Percentiles rank a stretch among this genome's conserved stretches.
Conservation (phyloP, 2,888 invertebrate species). For the Masnerella sp. region DNA sequence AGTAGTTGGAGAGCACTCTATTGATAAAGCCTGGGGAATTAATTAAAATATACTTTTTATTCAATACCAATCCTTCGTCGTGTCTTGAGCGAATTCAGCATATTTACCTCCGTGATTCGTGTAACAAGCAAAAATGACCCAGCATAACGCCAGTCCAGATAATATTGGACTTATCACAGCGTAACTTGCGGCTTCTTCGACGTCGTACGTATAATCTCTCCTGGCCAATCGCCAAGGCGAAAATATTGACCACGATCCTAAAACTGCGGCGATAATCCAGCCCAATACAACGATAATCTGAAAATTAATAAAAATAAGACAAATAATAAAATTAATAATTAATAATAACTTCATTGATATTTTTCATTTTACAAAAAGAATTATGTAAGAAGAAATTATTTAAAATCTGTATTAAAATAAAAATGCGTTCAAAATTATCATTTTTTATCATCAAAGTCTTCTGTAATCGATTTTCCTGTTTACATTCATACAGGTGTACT, state of each 20-base stretch:
- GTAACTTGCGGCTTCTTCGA: slow-evolving; percentile 82
- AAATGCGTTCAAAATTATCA: too few relatives aligned
- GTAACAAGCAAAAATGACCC: slow-evolving; percentile 83
- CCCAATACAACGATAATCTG: slow-evolving; percentile 80
- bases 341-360: too few relatives aligned
- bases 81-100: not conserved
- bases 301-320: slow-evolving; percentile 8
- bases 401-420: too few relatives aligned
- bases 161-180: slow-evolving; percentile 83
- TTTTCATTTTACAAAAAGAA: not conserved
- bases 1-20: slow-evolving; percentile 79
- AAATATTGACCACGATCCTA: slow-evolving; percentile 80
- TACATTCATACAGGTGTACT: slow-evolving; percentile 3
- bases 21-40: slow-evolving; percentile 80
- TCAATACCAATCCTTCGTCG: not conserved
- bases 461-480: too few relatives aligned
- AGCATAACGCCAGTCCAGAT: slow-evolving; percentile 81
- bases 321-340: too few relatives aligned
- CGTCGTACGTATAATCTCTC: slow-evolving; percentile 81
- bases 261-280: slow-evolving; percentile 79
- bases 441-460: not conserved
- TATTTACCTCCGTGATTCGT: slow-evolving; percentile 79
- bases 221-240: slow-evolving; percentile 81
- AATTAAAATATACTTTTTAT: too few relatives aligned
- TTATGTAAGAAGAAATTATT: too few relatives aligned